Evolutionary conservation across 2,113 vertebrate genomes (phyloP).

Genomic region (Bujurquina vittata): DNA sequence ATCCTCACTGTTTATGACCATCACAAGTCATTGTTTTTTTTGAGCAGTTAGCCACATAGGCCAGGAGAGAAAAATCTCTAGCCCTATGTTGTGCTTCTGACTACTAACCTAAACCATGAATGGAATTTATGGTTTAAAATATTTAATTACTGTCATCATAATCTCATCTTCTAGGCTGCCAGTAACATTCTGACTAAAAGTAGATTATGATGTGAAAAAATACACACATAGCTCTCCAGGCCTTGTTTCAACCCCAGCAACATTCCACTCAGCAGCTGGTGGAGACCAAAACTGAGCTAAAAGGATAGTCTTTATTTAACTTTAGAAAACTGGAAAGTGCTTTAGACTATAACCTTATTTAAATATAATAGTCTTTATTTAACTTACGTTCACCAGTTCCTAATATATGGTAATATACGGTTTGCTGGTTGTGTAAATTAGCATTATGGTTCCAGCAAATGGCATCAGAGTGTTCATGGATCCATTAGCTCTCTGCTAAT

Average conservation of each 20-base stretch:
- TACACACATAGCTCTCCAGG: background rate
- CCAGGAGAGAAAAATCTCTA: background rate
- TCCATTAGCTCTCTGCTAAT: background rate
- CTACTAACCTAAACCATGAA: background rate
- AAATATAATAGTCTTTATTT: background rate
- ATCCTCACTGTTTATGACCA: constrained; percentile 17
- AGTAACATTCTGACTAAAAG: background rate
- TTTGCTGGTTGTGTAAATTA: background rate
- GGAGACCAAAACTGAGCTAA: background rate
- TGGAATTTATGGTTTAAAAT: background rate
- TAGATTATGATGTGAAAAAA: background rate
- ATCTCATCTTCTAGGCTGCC: background rate
- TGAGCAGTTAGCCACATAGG: background rate
- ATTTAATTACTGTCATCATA: background rate
- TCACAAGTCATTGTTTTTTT: constrained; percentile 3
- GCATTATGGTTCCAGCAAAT: background rate
- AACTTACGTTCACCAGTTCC: background rate
- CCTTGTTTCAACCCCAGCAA: background rate
- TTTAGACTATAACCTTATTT: no score
- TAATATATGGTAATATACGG: background rate
- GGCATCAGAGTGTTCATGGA: background rate
- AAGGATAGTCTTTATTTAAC: background rate
- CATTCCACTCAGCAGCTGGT: background rate
- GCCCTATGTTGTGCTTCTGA: background rate
- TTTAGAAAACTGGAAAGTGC: no score